Evolutionary conservation across 2,888 invertebrate genomes (phyloP).

Genomic region (Taenaris catops): DNA sequence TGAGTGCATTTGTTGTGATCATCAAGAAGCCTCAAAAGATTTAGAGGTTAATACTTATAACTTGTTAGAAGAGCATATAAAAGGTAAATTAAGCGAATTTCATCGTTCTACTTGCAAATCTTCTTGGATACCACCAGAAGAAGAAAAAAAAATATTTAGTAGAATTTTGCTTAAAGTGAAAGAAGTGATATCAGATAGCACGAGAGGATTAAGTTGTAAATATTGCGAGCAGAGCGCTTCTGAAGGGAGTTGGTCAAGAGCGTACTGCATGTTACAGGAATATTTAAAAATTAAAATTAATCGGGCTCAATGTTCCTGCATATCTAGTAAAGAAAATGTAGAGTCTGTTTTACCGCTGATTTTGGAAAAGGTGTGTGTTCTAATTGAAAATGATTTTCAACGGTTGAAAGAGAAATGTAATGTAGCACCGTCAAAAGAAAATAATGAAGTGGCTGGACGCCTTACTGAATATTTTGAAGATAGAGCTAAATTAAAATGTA

Average conservation of each 20-base stretch:
- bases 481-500: slow-evolving; percentile 9
- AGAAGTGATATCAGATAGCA: slow-evolving; percentile 48
- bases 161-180: slow-evolving; percentile 50
- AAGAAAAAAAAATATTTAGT: slow-evolving; percentile 47
- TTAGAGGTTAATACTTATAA: slow-evolving; percentile 61
- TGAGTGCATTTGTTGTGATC: slow-evolving; percentile 48
- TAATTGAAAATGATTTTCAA: slow-evolving; percentile 63
- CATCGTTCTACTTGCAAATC: slow-evolving; percentile 38
- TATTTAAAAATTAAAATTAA: slow-evolving; percentile 65
- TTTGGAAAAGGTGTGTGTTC: slow-evolving; percentile 46
- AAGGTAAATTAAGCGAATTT: slow-evolving; percentile 46
- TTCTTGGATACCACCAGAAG: slow-evolving; percentile 37
- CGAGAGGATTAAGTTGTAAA: slow-evolving; percentile 41
- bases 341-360: slow-evolving; percentile 40
- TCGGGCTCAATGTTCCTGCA: slow-evolving; percentile 50
- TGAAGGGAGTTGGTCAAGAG: slow-evolving; percentile 58
- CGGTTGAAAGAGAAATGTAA: slow-evolving; percentile 37
- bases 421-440: too few relatives aligned
- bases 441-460: slow-evolving; percentile 7
- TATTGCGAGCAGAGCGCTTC: slow-evolving; percentile 31
- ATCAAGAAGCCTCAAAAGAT: slow-evolving; percentile 39
- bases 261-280: slow-evolving; percentile 59
- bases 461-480: slow-evolving; percentile 19
- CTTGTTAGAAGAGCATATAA: slow-evolving; percentile 55
- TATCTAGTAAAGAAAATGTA: slow-evolving; percentile 31